These are phyloP conservation scores for Phlogophora meticulosa DNA, from an alignment of 2,888 invertebrate genomes.

Conservation along the genomic window DNA sequence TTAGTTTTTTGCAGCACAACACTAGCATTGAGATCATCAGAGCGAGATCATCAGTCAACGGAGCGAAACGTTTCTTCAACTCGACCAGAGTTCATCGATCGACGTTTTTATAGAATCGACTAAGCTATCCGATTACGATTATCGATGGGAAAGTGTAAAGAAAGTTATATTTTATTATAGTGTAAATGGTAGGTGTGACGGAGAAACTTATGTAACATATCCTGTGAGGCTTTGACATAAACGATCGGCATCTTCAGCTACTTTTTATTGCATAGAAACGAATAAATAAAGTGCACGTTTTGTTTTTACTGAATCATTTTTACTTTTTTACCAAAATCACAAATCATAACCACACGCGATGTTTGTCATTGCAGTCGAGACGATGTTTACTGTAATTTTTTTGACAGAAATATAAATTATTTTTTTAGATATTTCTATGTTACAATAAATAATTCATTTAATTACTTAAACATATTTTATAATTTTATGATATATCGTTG, in stretches of 20 bases:
- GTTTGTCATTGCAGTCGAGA: too few species aligned
- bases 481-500: too few species aligned
- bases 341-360: too few species aligned
- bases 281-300: too few species aligned
- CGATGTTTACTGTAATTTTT: too few species aligned
- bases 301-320: too few species aligned
- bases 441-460: too few species aligned
- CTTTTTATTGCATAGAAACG: too few species aligned
- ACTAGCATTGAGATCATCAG: slow-evolving; percentile 56
- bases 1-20: slow-evolving; percentile 57
- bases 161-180: slow-evolving; percentile 71
- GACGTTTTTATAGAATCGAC: slow-evolving; percentile 77
- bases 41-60: slow-evolving; percentile 79
- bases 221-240: slow-evolving; percentile 2
- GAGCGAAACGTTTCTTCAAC: slow-evolving; percentile 89
- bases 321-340: too few species aligned
- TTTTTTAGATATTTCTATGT: too few species aligned
- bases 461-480: too few species aligned
- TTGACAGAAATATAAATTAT: too few species aligned
- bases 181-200: slow-evolving; percentile 41
- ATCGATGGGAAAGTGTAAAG: slow-evolving; percentile 82
- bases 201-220: slow-evolving; percentile 53
- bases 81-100: slow-evolving; percentile 83
- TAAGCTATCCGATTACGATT: slow-evolving; percentile 77
- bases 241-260: neutral